Conservation (phyloP, 2,888 invertebrate species). For the Nomada goodeniana region DNA sequence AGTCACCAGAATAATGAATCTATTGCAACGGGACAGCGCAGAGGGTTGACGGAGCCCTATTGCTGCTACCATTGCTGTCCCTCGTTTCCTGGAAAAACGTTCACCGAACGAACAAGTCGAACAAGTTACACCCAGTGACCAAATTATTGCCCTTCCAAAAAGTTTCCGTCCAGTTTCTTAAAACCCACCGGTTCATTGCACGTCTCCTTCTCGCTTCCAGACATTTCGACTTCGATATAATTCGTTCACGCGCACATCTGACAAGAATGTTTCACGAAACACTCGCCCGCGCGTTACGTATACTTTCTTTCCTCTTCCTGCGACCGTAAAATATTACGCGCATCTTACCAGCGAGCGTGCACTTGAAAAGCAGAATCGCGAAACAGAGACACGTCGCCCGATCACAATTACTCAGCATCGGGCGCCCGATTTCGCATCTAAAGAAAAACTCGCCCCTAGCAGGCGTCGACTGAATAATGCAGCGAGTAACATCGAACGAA, state of each 20-base stretch:
- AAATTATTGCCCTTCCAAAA: constrained; percentile 15
- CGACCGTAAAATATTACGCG: no score
- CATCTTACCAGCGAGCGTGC: no score
- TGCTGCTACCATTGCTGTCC: constrained; percentile 41
- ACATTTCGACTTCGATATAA: no score
- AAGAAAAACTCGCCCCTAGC: background rate
- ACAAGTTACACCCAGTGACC: constrained; percentile 8
- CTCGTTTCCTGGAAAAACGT: constrained; percentile 57
- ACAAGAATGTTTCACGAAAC: no score
- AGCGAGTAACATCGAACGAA: constrained; percentile 18
- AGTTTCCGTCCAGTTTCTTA: no score
- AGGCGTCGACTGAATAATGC: background rate
- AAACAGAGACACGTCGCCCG: no score
- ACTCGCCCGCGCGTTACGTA: no score
- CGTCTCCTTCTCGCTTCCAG: no score
- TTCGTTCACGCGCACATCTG: no score
- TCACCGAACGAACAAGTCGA: constrained; percentile 50
- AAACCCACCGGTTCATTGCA: no score
- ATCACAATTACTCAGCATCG: background rate
- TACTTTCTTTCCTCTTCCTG: no score
- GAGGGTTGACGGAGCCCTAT: constrained; percentile 42
- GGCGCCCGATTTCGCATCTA: background rate
- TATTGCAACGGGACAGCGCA: constrained; percentile 71
- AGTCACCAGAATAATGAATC: constrained; percentile 78
- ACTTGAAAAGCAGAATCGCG: no score